These are phyloP conservation scores for Drosophila borealis DNA, from an alignment of 2,888 invertebrate species.

Conservation along the genomic window DNA sequence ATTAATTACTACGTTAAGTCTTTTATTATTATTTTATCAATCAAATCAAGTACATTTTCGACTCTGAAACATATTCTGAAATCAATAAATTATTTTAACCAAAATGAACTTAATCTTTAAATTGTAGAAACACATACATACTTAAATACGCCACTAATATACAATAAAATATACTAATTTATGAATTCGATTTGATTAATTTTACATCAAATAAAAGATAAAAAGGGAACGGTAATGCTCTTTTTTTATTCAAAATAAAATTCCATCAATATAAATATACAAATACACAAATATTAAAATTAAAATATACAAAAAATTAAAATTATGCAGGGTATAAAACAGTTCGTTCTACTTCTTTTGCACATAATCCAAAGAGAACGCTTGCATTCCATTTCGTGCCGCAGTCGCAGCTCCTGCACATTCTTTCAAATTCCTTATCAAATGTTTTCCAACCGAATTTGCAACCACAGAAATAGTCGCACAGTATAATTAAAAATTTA, in stretches of 20 bases:
- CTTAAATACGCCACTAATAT: conserved; percentile 49
- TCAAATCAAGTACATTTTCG: conserved; percentile 51
- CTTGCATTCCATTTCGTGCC: conserved; percentile 20
- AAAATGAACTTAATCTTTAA: conserved; percentile 64
- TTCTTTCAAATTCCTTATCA: conserved; percentile 57
- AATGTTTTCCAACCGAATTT: conserved; percentile 40
- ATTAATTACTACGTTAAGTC: conserved; percentile 66
- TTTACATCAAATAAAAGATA: conserved; percentile 30
- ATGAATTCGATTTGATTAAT: conserved; percentile 36
- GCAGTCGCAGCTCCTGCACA: conserved; percentile 52
- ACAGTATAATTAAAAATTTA: conserved; percentile 1
- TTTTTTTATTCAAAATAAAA: too few species aligned
- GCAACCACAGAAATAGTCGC: not conserved
- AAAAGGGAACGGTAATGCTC: too few species aligned
- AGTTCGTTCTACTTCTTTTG: too few species aligned
- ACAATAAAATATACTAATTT: conserved; percentile 60
- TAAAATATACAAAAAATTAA: not conserved
- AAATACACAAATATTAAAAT: not conserved
- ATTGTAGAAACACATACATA: conserved; percentile 32
- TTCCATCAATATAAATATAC: not conserved
- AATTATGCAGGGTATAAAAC: too few species aligned
- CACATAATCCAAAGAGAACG: too few species aligned
- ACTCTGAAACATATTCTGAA: conserved; percentile 62
- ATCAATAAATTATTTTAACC: conserved; percentile 80
- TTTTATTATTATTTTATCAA: conserved; percentile 60